Evolutionary conservation across 2,113 vertebrate species (phyloP), one percentile per base, ranked within the genome.

Genomic region (Callaeas wilsoni): DNA sequence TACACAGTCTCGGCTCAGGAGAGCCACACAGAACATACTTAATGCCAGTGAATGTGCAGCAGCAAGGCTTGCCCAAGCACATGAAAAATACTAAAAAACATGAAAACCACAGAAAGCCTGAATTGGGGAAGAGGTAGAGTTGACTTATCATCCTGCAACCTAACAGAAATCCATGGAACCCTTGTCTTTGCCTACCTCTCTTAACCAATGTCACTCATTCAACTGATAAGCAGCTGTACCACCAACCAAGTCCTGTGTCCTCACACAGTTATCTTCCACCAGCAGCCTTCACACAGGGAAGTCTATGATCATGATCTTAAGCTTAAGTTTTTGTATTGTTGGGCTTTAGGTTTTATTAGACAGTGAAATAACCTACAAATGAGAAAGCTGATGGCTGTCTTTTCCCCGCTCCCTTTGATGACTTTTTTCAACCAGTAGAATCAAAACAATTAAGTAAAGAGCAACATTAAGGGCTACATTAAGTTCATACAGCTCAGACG

Each of bases 1-100:
- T 70, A 35, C 1, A 1, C 7, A 6, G 16, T 59, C 22, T 25
- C 1, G 0, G 37, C 42, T 55, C 16, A 14, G 20, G 17, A 60
- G 4, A 65, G 26, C 32, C 18, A 30, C 12, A 1, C 8, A 11
- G 47, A 67, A 50, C 23, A 47, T 7, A 1, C 22, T 25, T 32
- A 2, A 16, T n/a, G 30, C 44, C 55, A 30, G 33, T 1, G 9
- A 29, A 47, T 4, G 27, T 18, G 5, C 20, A 16, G 55, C 35
- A 65, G 21, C 5, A 0, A 41, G 27, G 67, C 33, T 62, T 78
- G 80, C 26, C 56, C 26, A 14, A 68, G 29, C 53, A 21, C 20
- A 11, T 8, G 3, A 46, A 52, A 77, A 76, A 44, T 8, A 39
- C 8, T 7, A 29, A 69, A 76, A 62, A 8, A 1, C 14, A 4